Evolutionary conservation across 2,888 invertebrate species (phyloP).

Genomic region (Ectropis crepuscularia): DNA sequence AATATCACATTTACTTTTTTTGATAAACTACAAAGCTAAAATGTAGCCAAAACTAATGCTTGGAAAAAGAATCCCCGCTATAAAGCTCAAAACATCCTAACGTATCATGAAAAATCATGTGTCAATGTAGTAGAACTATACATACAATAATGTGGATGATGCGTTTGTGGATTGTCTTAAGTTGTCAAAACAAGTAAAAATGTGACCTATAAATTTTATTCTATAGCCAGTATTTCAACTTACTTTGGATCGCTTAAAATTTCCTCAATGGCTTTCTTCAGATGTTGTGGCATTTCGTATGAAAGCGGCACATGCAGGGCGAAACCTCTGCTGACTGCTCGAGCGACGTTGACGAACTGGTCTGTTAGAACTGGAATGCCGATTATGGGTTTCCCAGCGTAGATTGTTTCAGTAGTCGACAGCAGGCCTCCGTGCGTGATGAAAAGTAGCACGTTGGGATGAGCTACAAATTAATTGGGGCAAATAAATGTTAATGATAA

Average conservation of each 20-base stretch:
- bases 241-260: constrained; percentile 51
- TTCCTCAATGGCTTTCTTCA: constrained; percentile 52
- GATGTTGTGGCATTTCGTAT: constrained; percentile 45
- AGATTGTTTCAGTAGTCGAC: constrained; percentile 62
- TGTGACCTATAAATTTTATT: no score
- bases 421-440: constrained; percentile 71
- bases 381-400: constrained; percentile 64
- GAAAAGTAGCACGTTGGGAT: constrained; percentile 65
- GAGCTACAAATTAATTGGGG: constrained; percentile 64
- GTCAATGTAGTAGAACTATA: no score
- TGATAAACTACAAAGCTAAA: no score
- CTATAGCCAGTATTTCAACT: constrained; percentile 15
- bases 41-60: no score
- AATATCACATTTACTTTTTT: no score
- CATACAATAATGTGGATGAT: no score
- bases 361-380: constrained; percentile 68
- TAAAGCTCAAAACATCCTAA: no score
- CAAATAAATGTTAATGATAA: no score
- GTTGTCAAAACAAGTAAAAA: no score
- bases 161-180: no score
- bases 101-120: no score
- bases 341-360: constrained; percentile 61
- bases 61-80: no score
- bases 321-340: constrained; percentile 57
- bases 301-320: constrained; percentile 51